Base-by-base conservation (phyloP, 53 echinoderm and acorn worm genomes). In the Paelopatides confundens region DNA sequence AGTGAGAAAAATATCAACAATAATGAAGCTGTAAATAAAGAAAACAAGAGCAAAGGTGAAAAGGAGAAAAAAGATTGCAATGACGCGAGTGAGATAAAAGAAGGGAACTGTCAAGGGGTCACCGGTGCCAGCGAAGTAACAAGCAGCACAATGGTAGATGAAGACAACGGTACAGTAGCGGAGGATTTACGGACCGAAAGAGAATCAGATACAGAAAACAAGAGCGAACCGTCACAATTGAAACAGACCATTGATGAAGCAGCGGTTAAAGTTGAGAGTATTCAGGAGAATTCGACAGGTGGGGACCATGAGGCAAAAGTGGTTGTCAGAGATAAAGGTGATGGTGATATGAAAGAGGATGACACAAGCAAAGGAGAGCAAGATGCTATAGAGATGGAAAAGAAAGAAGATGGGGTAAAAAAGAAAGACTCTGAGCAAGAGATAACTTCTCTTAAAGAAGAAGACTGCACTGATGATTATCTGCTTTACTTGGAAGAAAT, bases 401-500 rank as follows among this genome's bases (percentile, higher is more conserved):
- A 17, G 31, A 30, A 21, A 35, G 68, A 67, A 31, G 35, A 35
- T 3, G 65, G 21, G 65, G 65, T 9, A 64, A n/a, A 29, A 24
- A 31, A 67, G 33, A 67, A 31, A 67, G 30, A 31, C 15, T 7
- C 10, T 0, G 2, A 67, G 68, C 13, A 1, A 34, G 68, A 67
- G 58, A 23, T 18, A 67, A 34, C 68, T 0, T 15, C 35, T 35
- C 31, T 31, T 21, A 63, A 83, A 31, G 84, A 87, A 28, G 66
- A 87, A 4, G 85, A 88, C 35, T 87, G 88, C 52, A 69, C 40
- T 35, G 96, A 96, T 63, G 99, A 99, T 78, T 99, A 99, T 40
- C 87, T 99, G 18, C 66, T 95, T n/a, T 92, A 96, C 70, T 87
- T 99, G 23, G 95, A 91, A 66, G 99, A 99, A 64, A 96, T 90